phyloP scores from a whole-genome alignment of 1,140 invertebrate species.

The Drusus annulatus region DNA sequence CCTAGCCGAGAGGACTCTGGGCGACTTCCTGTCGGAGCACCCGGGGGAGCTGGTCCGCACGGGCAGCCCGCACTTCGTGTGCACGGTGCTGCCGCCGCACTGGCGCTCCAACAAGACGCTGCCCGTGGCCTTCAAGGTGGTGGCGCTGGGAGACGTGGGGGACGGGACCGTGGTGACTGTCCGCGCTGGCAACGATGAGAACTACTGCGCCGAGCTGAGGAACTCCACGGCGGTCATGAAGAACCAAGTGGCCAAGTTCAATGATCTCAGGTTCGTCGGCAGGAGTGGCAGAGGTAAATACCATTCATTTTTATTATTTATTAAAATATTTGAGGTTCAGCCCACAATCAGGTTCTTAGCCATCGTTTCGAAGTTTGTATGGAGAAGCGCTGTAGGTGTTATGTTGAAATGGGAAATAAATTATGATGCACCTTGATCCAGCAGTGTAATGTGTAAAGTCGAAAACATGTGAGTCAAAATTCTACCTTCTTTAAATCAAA shows the following conservation, averaged over 20 bases:
- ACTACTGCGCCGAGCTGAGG: slow-evolving; percentile 94
- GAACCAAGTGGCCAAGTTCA: slow-evolving; percentile 98
- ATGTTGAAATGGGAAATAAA: too few species aligned
- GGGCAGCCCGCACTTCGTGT: slow-evolving; percentile 92
- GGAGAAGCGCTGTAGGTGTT: too few species aligned
- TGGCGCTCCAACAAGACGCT: slow-evolving; percentile 98
- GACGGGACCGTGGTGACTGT: slow-evolving; percentile 97
- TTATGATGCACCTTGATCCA: too few species aligned
- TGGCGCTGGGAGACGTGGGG: slow-evolving; percentile 92
- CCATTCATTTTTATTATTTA: not conserved
- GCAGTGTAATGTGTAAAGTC: too few species aligned
- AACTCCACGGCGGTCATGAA: slow-evolving; percentile 97
- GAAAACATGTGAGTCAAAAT: too few species aligned
- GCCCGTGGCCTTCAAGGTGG: slow-evolving; percentile 94
- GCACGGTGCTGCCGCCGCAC: slow-evolving; percentile 91
- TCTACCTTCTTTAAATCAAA: too few species aligned
- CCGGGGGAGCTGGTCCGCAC: slow-evolving; percentile 93
- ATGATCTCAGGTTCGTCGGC: slow-evolving; percentile 94
- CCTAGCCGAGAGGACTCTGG: slow-evolving; percentile 87
- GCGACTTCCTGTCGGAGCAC: slow-evolving; percentile 92
- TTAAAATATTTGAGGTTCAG: too few species aligned
- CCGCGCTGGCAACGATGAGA: slow-evolving; percentile 96
- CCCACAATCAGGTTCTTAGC: too few species aligned
- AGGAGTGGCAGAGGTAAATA: slow-evolving; percentile 20
- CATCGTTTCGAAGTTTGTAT: too few species aligned